These are phyloP conservation scores for Molossus alvarezi DNA, from an alignment of 2,797 vertebrate genomes.

Conservation along the genomic window DNA sequence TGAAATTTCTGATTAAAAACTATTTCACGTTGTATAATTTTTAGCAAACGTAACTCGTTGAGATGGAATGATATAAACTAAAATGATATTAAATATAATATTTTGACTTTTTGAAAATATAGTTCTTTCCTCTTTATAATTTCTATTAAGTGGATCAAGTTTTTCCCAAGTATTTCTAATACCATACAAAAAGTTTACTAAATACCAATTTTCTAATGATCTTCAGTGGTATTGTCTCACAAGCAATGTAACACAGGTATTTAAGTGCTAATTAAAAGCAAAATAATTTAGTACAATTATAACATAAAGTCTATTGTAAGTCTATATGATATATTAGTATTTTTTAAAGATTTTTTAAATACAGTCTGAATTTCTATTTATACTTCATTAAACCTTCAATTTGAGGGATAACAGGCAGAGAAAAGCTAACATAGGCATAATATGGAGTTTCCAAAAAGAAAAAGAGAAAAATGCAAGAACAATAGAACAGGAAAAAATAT, in stretches of 20 bases:
- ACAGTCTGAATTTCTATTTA: not conserved
- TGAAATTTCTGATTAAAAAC: not conserved
- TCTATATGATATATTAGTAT: not conserved
- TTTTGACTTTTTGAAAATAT: not conserved
- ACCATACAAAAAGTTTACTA: not conserved
- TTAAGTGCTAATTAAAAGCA: not conserved
- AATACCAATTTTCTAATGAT: not conserved
- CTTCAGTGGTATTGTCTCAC: not conserved
- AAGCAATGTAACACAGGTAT: not conserved
- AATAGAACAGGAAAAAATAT: not conserved
- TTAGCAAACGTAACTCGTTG: not conserved
- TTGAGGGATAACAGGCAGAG: not conserved
- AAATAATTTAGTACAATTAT: not conserved
- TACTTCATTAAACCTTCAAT: not conserved
- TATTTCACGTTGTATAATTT: not conserved
- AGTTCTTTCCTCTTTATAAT: not conserved
- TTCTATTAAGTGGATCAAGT: not conserved
- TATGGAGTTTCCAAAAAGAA: not conserved
- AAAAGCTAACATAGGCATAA: not conserved
- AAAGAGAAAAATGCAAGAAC: not conserved
- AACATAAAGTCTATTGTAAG: not conserved
- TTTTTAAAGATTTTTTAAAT: not conserved
- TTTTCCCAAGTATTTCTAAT: not conserved
- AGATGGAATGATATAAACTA: conserved; percentile 7
- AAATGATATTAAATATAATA: not conserved